A percentile compares a stretch with the other conserved stretches of the same genome.
These are phyloP conservation scores for Celastrina argiolus DNA, from an alignment of 2,888 invertebrate species.

Conservation along the genomic window DNA sequence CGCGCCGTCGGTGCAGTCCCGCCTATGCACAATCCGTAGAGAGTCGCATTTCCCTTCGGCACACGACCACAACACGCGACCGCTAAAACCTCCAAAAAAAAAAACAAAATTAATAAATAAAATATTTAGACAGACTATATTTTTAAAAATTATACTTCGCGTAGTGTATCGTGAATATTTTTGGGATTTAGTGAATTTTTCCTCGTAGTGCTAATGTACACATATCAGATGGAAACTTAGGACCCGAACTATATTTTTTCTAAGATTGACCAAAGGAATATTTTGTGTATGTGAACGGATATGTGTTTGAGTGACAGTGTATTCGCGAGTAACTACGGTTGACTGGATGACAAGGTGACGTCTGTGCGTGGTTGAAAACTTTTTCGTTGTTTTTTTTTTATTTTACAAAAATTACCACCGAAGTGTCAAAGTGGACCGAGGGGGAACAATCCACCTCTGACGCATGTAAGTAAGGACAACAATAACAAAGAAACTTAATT, in stretches of 20 bases:
- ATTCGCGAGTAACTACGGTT: slow-evolving; percentile 56
- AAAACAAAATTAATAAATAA: slow-evolving; percentile 43
- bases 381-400: slow-evolving; percentile 58
- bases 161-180: slow-evolving; percentile 58
- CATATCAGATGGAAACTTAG: slow-evolving; percentile 76
- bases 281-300: slow-evolving; percentile 64
- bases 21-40: slow-evolving; percentile 76
- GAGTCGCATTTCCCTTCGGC: slow-evolving; percentile 71
- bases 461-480: slow-evolving; percentile 64
- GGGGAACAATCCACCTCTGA: slow-evolving; percentile 74
- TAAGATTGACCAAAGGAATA: slow-evolving; percentile 42
- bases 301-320: slow-evolving; percentile 70
- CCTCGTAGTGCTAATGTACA: slow-evolving; percentile 50
- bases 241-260: slow-evolving; percentile 69
- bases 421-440: slow-evolving; percentile 77
- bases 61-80: slow-evolving; percentile 67
- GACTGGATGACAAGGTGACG: slow-evolving; percentile 64
- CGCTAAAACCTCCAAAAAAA: slow-evolving; percentile 64
- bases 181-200: slow-evolving; percentile 47
- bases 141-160: slow-evolving; percentile 62
- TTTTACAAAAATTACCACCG: slow-evolving; percentile 67
- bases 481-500: slow-evolving; percentile 41
- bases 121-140: slow-evolving; percentile 66
- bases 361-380: slow-evolving; percentile 53
- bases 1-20: slow-evolving; percentile 76